Conservation (phyloP, 2,113 vertebrate genomes). For the Murina feae region DNA sequence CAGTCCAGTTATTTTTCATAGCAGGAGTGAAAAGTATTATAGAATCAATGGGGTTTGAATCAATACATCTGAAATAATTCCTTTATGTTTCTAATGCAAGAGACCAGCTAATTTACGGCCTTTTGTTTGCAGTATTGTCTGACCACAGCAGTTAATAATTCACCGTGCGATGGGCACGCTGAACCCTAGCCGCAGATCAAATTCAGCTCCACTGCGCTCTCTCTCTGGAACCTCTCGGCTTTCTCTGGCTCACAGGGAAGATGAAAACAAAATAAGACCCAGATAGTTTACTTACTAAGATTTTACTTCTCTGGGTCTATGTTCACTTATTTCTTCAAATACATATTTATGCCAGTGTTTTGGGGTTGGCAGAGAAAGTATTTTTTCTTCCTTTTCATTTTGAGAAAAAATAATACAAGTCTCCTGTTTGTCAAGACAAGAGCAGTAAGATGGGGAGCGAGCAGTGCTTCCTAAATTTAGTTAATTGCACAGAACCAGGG, state of each 20-base stretch:
- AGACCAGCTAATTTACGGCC: conserved; percentile 47
- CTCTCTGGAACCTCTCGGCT: conserved; percentile 37
- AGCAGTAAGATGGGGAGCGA: neutral
- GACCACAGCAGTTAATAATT: conserved; percentile 60
- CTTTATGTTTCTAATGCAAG: conserved; percentile 52
- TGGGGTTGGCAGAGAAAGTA: conserved; percentile 47
- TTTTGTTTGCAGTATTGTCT: conserved; percentile 29
- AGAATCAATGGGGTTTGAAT: conserved; percentile 75
- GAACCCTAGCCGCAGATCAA: conserved; percentile 51
- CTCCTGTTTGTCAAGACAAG: neutral
- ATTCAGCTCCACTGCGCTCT: conserved; percentile 33
- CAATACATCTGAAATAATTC: conserved; percentile 62
- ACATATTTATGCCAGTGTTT: conserved; percentile 70
- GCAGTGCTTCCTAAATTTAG: neutral
- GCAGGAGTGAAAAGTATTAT: conserved; percentile 64
- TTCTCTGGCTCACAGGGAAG: conserved; percentile 58
- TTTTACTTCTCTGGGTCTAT: conserved; percentile 49
- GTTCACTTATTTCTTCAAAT: conserved; percentile 56
- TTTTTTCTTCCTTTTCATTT: conserved; percentile 42
- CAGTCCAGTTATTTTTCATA: conserved; percentile 69
- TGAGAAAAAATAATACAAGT: neutral
- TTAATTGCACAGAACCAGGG: neutral
- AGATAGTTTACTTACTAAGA: conserved; percentile 56
- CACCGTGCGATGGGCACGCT: neutral
- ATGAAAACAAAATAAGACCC: conserved; percentile 62